A percentile compares a stretch with the other conserved stretches of the same genome.
phyloP scores from a whole-genome alignment of 2,113 vertebrate species.

The Melanostigma gelatinosum region DNA sequence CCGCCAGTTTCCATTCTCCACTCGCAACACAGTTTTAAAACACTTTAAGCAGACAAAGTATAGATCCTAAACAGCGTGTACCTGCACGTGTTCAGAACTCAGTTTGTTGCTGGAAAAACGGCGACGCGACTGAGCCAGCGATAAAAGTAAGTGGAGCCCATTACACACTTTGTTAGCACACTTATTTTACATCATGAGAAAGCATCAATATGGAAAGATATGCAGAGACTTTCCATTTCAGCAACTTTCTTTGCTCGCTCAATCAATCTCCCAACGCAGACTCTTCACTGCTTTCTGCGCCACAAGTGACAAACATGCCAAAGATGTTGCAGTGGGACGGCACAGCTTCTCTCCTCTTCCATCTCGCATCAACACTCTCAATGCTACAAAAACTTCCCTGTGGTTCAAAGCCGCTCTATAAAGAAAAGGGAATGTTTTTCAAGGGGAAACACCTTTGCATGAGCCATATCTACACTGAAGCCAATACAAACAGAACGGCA shows the following conservation, averaged over 20 bases:
- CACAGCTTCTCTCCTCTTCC: not conserved
- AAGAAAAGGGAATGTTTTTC: not conserved
- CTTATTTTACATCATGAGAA: not conserved
- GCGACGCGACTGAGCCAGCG: not conserved
- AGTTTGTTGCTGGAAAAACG: not conserved
- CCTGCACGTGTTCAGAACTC: not conserved
- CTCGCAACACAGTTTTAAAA: not conserved
- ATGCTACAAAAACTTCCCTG: not conserved
- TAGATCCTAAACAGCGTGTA: conserved; percentile 17
- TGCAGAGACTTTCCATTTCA: not conserved
- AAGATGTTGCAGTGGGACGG: not conserved
- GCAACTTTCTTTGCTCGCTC: not conserved
- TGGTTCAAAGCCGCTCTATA: not conserved
- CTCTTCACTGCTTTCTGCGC: not conserved
- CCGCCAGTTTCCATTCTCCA: not conserved
- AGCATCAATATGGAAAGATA: not conserved
- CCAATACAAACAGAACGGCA: not conserved
- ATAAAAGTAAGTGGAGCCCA: not conserved
- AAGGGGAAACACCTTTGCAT: not conserved
- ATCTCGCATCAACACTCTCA: not conserved
- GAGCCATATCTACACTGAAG: not conserved
- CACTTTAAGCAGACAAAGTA: not conserved
- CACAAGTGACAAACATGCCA: not conserved
- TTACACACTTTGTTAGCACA: not conserved
- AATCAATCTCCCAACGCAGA: not conserved